Base-by-base conservation (phyloP, 2,113 vertebrate genomes). In the Semicossyphus pulcher region DNA sequence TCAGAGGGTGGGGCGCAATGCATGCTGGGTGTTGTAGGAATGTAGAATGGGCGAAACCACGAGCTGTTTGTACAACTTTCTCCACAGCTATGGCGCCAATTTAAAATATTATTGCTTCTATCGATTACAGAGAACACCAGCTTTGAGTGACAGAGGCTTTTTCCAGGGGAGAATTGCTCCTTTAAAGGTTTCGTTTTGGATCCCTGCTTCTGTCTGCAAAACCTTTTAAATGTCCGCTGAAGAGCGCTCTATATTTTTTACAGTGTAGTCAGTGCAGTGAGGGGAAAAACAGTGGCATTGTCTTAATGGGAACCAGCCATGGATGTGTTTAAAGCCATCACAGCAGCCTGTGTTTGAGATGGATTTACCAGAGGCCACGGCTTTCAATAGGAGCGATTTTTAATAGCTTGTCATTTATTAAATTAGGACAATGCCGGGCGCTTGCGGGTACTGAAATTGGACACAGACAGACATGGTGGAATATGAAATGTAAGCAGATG, bases 321-420 rank as follows among this genome's bases (percentile, higher is more conserved):
- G 64, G 45, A 85, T 65, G 89, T 84, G 81, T 89, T 87, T 88
- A 83, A 86, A 84, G 80, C 65, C 80, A 78, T 89, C 83, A 56
- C 76, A 82, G 82, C 36, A 76, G 82, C 73, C 80, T 62, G 48
- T 20, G 65, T 69, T 75, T 47, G 20, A 81, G 82, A 91, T 91
- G 80, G 85, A 79, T 91, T 88, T 89, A 90, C 73, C 91, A 92
- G 91, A 82, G 78, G 84, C 86, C 80, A 69, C 20, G 52, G 81
- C 84, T 89, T 81, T 84, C 73, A 91, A 88, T 84, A 59, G 70
- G 78, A 90, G 69, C 56, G 83, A 83, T 85, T 86, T 92, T 92
- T 91, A 92, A 93, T 89, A 87, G 89, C 81, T 85, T 88, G 86
- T 90, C 89, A 91, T 92, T 93, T 92, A 93, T 92, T 88, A 89